These are phyloP conservation scores for Carapus acus DNA, from an alignment of 2,797 vertebrate genomes.

Conservation along the genomic window DNA sequence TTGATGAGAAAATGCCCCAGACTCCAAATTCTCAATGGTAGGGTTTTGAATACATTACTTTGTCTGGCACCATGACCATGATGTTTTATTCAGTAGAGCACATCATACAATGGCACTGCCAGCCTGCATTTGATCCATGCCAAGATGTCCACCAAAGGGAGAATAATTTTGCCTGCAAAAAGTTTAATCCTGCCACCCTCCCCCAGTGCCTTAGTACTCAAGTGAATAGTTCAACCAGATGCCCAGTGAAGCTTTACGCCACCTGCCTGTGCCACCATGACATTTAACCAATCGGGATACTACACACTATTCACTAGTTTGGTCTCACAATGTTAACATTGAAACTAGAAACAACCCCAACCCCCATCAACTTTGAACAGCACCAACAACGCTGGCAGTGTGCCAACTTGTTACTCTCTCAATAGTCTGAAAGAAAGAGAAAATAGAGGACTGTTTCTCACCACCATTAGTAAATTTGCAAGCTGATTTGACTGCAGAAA, in stretches of 20 bases:
- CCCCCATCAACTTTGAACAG: constrained; percentile 39
- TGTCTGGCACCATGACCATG: constrained; percentile 50
- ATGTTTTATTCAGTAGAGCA: constrained; percentile 59
- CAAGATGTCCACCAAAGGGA: constrained; percentile 45
- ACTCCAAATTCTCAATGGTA: constrained; percentile 32
- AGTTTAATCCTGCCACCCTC: constrained; percentile 33
- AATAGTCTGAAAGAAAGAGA: constrained; percentile 57
- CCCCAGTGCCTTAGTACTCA: constrained; percentile 39
- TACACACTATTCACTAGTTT: constrained; percentile 56
- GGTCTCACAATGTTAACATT: constrained; percentile 36
- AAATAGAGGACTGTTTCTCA: constrained; percentile 47
- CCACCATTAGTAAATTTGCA: constrained; percentile 43
- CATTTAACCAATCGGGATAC: constrained; percentile 59
- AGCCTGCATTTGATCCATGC: constrained; percentile 45
- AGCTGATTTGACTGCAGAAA: constrained; percentile 46
- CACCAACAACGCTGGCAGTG: constrained; percentile 32
- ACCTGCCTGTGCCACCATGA: constrained; percentile 62
- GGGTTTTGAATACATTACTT: constrained; percentile 54
- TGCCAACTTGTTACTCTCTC: constrained; percentile 44
- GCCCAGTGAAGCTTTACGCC: constrained; percentile 57
- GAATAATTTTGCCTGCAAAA: constrained; percentile 23
- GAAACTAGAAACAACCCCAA: constrained; percentile 32
- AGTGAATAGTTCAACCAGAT: constrained; percentile 40
- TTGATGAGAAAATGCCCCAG: constrained; percentile 28
- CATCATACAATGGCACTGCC: constrained; percentile 48